Percentiles rank a stretch among this genome's conserved stretches.
Conservation (phyloP, 1,140 invertebrate genomes). For the Drosophila repletoides region DNA sequence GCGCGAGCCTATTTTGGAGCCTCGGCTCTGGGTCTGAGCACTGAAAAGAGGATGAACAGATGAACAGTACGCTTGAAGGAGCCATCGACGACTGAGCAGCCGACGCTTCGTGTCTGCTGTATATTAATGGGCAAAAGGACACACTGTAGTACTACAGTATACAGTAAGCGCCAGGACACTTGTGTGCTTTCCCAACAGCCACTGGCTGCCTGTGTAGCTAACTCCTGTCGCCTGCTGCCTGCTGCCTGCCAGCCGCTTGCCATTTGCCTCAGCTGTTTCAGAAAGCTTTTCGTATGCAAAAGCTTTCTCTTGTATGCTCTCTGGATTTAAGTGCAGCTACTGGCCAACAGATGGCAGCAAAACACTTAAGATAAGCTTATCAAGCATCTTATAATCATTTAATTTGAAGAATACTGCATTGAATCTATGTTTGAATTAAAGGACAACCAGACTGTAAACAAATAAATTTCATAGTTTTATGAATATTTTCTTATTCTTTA, state of each 20-base stretch:
- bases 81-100: slow-evolving; percentile 69
- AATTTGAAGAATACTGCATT: neutral
- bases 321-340: neutral
- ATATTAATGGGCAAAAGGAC: slow-evolving; percentile 56
- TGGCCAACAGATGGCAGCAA: slow-evolving; percentile 49
- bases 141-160: slow-evolving; percentile 19
- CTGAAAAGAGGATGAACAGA: no score
- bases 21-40: slow-evolving; percentile 8
- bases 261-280: slow-evolving; percentile 65
- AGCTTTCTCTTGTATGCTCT: slow-evolving; percentile 42
- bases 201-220: slow-evolving; percentile 32
- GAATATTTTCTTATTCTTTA: no score
- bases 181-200: slow-evolving; percentile 34
- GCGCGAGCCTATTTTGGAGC: slow-evolving; percentile 38
- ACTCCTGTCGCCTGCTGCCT: slow-evolving; percentile 42
- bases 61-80: slow-evolving; percentile 66
- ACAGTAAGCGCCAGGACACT: slow-evolving; percentile 56
- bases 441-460: no score
- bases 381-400: neutral
- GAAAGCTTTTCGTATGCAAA: slow-evolving; percentile 55
- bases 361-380: neutral
- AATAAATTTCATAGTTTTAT: no score
- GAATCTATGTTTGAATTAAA: neutral
- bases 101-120: slow-evolving; percentile 38
- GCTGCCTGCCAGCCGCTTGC: slow-evolving; percentile 35